Conservation (phyloP, 2,888 invertebrate genomes). For the Selenia dentaria region DNA sequence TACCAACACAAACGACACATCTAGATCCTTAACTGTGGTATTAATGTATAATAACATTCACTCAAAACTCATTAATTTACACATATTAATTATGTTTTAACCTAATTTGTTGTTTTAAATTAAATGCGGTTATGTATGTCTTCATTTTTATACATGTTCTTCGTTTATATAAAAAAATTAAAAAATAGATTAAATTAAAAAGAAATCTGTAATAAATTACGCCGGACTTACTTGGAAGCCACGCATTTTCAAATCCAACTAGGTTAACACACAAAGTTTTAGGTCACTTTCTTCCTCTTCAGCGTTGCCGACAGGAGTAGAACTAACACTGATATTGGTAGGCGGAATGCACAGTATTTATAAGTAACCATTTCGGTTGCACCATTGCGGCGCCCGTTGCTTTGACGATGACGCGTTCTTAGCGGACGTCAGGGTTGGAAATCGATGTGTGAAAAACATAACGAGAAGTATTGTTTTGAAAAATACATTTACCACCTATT, state of each 20-base stretch:
- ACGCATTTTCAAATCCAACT: conserved; percentile 61
- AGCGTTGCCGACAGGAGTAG: conserved; percentile 72
- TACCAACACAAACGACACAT: no score
- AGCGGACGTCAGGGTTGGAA: conserved; percentile 6
- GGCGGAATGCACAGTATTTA: conserved; percentile 61
- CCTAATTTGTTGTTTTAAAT: no score
- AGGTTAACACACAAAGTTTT: conserved; percentile 27
- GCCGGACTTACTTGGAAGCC: conserved; percentile 71
- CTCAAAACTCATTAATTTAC: no score
- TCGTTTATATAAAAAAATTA: no score
- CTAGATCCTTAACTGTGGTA: no score
- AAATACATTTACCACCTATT: no score
- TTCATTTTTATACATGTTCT: no score
- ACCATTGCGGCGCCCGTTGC: conserved; percentile 43
- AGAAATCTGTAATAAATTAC: no score
- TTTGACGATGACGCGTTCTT: conserved; percentile 16
- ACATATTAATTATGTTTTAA: no score
- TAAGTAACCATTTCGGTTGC: conserved; percentile 60
- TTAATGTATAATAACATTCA: no score
- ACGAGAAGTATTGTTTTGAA: not conserved
- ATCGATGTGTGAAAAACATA: conserved; percentile 1
- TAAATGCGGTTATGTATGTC: no score
- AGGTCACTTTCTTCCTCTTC: conserved; percentile 82
- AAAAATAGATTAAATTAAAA: no score
- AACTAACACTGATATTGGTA: conserved; percentile 71